Base-by-base conservation (phyloP, 2,797 vertebrate genomes). In the Rhabdomys pumilio region DNA sequence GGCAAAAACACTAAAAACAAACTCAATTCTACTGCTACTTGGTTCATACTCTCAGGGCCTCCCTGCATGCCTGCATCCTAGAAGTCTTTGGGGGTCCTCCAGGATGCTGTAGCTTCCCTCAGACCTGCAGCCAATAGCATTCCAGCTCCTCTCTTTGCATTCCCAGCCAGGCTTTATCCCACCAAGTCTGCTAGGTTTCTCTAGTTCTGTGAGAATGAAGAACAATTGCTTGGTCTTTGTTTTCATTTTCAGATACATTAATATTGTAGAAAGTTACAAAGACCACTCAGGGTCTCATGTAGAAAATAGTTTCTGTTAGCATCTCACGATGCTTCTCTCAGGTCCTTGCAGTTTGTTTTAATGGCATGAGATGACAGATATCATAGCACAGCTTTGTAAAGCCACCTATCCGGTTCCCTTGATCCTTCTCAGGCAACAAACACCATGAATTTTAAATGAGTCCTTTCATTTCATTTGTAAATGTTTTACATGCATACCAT, bases 1-100 rank as follows among this genome's bases (percentile, higher is more conserved):
- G 95, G 93, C 86, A 34, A 89, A 73, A 79, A 31, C n/a, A 96
- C 79, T 75, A 61, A 96, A 97, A 98, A 96, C 80, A 95, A 96
- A 89, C 26, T 38, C 77, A 41, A 31, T 76, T 59, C n/a, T 89
- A 63, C 44, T 31, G 44, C 26, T 29, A 76, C 77, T 9, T 50
- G 29, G 44, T 53, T 94, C 77, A 53, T 29, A 20, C 61, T 83
- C 90, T 76, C 57, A 81, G 84, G 53, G 38, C 12, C n/a, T 87
- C 38, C 31, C 26, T 85, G 29, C 19, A 17, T 15, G 67, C 11
- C 6, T n/a, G 31, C 29, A 50, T 34, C 67, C 57, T n/a, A 17
- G 75, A 83, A 55, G 31, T 73, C 61, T 77, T 34, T 38, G 4
- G 22, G 34, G 44, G 47, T 55, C 29, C 20, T 57, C 65, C 20